These are phyloP conservation scores for Mesorhabditis belari DNA, from an alignment of 2,888 invertebrate genomes.

Conservation along the genomic window DNA sequence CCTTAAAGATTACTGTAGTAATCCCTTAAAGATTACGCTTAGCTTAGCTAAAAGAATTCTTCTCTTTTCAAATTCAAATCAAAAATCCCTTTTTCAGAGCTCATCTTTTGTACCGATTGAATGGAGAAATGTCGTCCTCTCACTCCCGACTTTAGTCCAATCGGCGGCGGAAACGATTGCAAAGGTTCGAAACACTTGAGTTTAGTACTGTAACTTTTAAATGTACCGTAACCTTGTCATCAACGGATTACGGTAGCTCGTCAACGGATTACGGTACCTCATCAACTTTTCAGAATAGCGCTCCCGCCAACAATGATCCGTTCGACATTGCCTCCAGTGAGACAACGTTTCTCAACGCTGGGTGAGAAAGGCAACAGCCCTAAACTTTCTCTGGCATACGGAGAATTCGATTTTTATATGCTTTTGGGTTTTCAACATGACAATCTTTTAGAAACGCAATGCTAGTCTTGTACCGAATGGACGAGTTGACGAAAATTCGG, in stretches of 20 bases:
- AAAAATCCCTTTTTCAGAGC: conserved; percentile 14
- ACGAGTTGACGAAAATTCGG: conserved; percentile 24
- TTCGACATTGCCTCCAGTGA: neutral
- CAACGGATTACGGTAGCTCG: no score
- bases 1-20: no score
- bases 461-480: conserved; percentile 37
- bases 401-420: no score
- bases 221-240: neutral
- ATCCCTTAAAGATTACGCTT: no score
- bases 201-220: neutral
- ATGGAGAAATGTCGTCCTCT: conserved; percentile 32
- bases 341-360: conserved; percentile 3
- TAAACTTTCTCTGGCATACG: neutral
- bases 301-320: neutral
- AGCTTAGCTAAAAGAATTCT: no score
- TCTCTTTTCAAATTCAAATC: neutral
- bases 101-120: conserved; percentile 39
- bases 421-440: no score
- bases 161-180: conserved; percentile 22
- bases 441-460: conserved; percentile 31
- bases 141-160: conserved; percentile 36
- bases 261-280: no score
- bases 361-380: neutral
- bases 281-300: neutral
- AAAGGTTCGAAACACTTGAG: conserved; percentile 1